phyloP scores from a whole-genome alignment of 2,888 invertebrate species.

The Trichogramma evanescens region DNA sequence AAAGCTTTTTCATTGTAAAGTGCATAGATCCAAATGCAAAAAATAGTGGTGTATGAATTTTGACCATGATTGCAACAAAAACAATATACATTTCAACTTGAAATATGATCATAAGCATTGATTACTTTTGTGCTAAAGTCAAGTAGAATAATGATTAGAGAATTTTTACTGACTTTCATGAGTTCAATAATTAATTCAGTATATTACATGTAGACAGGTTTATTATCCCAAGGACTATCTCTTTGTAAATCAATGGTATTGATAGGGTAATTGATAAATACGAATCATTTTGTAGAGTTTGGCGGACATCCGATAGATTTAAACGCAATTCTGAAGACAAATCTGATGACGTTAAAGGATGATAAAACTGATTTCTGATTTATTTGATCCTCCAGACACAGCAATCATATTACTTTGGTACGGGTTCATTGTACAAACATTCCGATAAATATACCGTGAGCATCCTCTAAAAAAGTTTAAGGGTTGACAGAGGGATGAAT shows the following conservation, averaged over 20 bases:
- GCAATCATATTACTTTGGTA: background rate
- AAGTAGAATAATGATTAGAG: background rate
- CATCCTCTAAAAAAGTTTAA: no score
- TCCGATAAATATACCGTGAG: no score
- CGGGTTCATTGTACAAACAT: no score
- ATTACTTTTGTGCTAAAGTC: slow-evolving; percentile 3
- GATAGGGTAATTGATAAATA: slow-evolving; percentile 70
- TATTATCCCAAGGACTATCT: slow-evolving; percentile 98
- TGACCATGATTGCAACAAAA: slow-evolving; percentile 93
- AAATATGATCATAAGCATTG: slow-evolving; percentile 15
- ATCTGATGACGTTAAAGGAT: no score
- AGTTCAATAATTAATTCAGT: slow-evolving; percentile 92
- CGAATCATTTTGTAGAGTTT: no score
- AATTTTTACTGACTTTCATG: slow-evolving; percentile 54
- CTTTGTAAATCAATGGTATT: slow-evolving; percentile 84
- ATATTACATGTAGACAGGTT: slow-evolving; percentile 94
- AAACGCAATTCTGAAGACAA: no score
- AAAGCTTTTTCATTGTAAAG: slow-evolving; percentile 96
- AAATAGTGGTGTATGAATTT: slow-evolving; percentile 92
- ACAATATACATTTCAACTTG: slow-evolving; percentile 76
- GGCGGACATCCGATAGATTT: no score
- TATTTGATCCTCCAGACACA: no score
- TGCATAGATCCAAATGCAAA: slow-evolving; percentile 99
- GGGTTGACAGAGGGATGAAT: no score
- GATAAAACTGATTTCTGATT: no score